Percentiles rank a stretch among this genome's conserved stretches.
These are phyloP conservation scores for Pandemis cinnamomeana DNA, from an alignment of 2,888 invertebrate genomes.

Conservation along the genomic window DNA sequence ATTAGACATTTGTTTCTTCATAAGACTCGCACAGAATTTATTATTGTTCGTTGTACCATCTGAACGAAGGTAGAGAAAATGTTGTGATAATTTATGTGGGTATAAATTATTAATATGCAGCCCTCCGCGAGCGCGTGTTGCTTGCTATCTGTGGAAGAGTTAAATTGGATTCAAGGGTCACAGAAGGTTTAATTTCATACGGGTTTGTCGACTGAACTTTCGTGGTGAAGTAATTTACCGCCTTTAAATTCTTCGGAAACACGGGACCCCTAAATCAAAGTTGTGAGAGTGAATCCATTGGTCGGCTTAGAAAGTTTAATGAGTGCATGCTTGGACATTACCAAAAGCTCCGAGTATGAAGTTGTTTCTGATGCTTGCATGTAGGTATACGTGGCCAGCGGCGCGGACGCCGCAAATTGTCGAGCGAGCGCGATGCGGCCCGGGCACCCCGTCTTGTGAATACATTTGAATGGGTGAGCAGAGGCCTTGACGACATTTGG, in stretches of 20 bases:
- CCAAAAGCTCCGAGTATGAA: constrained; percentile 29
- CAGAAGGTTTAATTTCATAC: constrained; percentile 69
- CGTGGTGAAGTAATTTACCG: constrained; percentile 60
- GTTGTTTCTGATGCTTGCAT: constrained; percentile 47
- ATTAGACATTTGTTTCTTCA: constrained; percentile 24
- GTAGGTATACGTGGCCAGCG: constrained; percentile 41
- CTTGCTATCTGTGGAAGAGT: constrained; percentile 65
- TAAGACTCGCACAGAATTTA: constrained; percentile 47
- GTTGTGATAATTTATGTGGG: constrained; percentile 68
- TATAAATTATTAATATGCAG: constrained; percentile 70
- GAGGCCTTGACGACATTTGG: constrained; percentile 61
- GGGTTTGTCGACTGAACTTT: constrained; percentile 63
- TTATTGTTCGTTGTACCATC: constrained; percentile 55
- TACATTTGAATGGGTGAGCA: constrained; percentile 73
- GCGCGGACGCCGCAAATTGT: constrained; percentile 44
- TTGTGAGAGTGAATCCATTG: not conserved
- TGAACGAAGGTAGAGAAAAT: constrained; percentile 51
- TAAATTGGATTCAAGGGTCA: constrained; percentile 74
- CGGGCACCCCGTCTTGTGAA: constrained; percentile 62
- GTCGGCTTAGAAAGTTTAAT: constrained; percentile 7
- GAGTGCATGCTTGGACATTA: constrained; percentile 45
- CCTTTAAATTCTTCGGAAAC: constrained; percentile 57
- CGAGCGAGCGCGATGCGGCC: constrained; percentile 35
- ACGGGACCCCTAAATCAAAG: not conserved
- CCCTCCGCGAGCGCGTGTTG: constrained; percentile 51